These are phyloP conservation scores for Drosophila chauvacae DNA, from an alignment of 1,140 invertebrate genomes.

Conservation along the genomic window DNA sequence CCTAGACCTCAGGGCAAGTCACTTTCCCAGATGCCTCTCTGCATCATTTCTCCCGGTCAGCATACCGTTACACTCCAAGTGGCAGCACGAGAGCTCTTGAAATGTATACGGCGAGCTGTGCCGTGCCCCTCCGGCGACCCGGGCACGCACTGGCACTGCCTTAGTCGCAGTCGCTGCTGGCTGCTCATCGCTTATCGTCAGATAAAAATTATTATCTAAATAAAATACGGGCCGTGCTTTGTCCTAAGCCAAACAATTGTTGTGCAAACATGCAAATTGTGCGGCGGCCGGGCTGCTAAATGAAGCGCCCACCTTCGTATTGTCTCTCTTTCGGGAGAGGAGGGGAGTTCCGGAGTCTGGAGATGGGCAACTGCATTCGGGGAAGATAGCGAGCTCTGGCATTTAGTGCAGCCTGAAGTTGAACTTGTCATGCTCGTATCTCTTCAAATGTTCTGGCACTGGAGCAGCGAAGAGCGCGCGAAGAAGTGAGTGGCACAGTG, in stretches of 20 bases:
- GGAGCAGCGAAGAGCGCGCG: conserved; percentile 35
- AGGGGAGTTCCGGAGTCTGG: conserved; percentile 6
- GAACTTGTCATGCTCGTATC: conserved; percentile 80
- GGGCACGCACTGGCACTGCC: conserved; percentile 44
- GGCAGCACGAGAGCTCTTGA: conserved; percentile 35
- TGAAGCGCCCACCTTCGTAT: conserved; percentile 79
- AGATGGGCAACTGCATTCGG: conserved; percentile 55
- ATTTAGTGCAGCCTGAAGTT: conserved; percentile 74
- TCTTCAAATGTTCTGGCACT: conserved; percentile 76
- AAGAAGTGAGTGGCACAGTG: conserved; percentile 33
- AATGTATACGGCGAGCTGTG: conserved; percentile 25
- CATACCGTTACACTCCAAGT: conserved; percentile 44
- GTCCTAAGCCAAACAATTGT: conserved; percentile 78
- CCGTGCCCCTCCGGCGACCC: conserved; percentile 32
- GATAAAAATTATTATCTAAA: conserved; percentile 80
- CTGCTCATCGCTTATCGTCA: conserved; percentile 60
- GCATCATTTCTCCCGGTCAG: conserved; percentile 30
- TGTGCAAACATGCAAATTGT: conserved; percentile 83
- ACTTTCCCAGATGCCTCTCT: conserved; percentile 23
- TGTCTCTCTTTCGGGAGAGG: conserved; percentile 9
- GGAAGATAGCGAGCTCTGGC: conserved; percentile 45
- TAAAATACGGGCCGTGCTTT: conserved; percentile 75
- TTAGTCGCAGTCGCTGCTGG: conserved; percentile 6
- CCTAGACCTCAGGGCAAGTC: conserved; percentile 1
- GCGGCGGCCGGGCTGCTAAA: conserved; percentile 68